These are phyloP conservation scores for Camponotus floridanus DNA, from an alignment of 1,140 invertebrate genomes.

Conservation along the genomic window DNA sequence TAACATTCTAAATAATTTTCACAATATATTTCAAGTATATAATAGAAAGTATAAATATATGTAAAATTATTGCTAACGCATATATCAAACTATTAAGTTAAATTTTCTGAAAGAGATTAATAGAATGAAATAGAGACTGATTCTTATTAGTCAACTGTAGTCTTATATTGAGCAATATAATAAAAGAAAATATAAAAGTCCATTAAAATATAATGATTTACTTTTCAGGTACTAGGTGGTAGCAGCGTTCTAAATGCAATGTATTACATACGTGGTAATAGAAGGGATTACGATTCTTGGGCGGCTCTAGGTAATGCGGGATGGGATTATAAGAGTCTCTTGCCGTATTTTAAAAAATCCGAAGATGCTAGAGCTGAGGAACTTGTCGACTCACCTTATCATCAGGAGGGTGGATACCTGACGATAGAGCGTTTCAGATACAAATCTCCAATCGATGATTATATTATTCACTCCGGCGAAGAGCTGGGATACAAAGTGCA, in stretches of 20 bases:
- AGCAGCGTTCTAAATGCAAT: constrained; percentile 95
- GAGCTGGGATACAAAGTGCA: constrained; percentile 90
- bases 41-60: too few species aligned
- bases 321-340: constrained; percentile 92
- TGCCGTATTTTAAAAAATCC: constrained; percentile 93
- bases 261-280: constrained; percentile 95
- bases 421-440: constrained; percentile 87
- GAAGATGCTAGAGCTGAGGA: constrained; percentile 90
- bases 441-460: constrained; percentile 88
- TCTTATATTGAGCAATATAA: too few species aligned
- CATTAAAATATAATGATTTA: neutral
- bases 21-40: too few species aligned
- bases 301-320: constrained; percentile 90
- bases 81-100: too few species aligned
- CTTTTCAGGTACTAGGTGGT: constrained; percentile 89
- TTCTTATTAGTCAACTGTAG: too few species aligned
- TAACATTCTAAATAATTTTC: too few species aligned
- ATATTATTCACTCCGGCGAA: constrained; percentile 90
- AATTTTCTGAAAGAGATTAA: too few species aligned
- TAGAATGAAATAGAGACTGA: too few species aligned
- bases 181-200: too few species aligned
- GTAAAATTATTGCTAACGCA: too few species aligned
- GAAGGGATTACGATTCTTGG: constrained; percentile 93
- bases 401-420: constrained; percentile 90
- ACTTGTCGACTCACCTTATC: constrained; percentile 88